Evolutionary conservation across 2,888 invertebrate genomes (phyloP), one percentile per base, ranked within the genome.

Genomic region (Balanococcus diminutus): DNA sequence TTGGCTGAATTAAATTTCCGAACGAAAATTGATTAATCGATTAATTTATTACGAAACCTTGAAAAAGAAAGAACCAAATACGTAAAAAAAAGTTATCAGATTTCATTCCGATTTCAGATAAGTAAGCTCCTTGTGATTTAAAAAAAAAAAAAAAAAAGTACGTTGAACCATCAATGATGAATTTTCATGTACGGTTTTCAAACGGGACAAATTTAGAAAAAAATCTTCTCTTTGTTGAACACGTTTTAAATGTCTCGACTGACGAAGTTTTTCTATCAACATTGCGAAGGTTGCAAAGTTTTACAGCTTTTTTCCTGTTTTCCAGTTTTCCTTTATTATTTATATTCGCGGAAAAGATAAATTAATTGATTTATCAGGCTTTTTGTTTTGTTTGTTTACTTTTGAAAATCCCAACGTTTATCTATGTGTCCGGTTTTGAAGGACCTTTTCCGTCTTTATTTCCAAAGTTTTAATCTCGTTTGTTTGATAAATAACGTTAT

Each of bases 271-370:
- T n/a, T 19, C 36, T 79, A 79, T 79, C 75, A 32, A 79, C 32
- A 79, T 79, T 36, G 19, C 11, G 75, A 79, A 79, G 36, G 36
- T 79, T 79, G 32, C 75, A 79, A 79, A 79, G 75, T 79, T 79
- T 79, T 19, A 19, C 11, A 79, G 36, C 36, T 19, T 79, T 79
- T 36, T 79, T 79, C 32, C 75, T 79, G 75, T 79, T 79, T n/a
- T n/a, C n/a, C 36, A 79, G 28, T 67, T 67, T 67, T 67, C 75
- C 36, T 56, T 36, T 1, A 19, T 19, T 79, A 36, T 79, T 79
- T 79, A 36, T 28, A 36, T 79, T 79, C 36, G n/a, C n/a, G 75
- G 75, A 79, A 79, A 79, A 79, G 75, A 79, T 79, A 79, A 79
- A 79, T 79, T 79, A 79, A 79, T 79, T 79, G 75, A 79, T 79